Evolutionary conservation across 2,113 vertebrate species (phyloP).

Genomic region (Erythrocebus patas): DNA sequence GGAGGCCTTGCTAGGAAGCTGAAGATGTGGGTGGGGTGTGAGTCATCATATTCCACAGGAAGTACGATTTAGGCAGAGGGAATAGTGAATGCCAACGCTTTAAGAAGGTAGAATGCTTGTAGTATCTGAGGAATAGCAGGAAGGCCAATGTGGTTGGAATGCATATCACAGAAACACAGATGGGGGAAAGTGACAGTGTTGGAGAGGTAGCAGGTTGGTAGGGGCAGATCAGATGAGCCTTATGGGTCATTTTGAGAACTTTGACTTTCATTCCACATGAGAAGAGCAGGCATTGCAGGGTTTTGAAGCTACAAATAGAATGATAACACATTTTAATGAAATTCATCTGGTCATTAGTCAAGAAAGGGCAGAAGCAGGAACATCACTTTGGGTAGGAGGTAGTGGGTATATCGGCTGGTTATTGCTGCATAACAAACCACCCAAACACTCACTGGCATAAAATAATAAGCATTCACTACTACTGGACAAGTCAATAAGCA

Average conservation of each 20-base stretch:
- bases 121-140: too few relatives aligned
- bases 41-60: rapidly evolving
- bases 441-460: neutral
- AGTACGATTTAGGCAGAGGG: rapidly evolving
- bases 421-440: neutral
- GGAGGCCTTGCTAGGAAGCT: neutral
- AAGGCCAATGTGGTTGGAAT: rapidly evolving
- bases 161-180: neutral
- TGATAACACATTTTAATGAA: neutral
- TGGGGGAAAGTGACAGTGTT: neutral
- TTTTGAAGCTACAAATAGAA: neutral
- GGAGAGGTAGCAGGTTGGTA: rapidly evolving
- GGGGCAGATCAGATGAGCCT: neutral
- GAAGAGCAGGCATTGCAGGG: rapidly evolving
- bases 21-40: neutral
- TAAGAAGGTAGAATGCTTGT: rapidly evolving
- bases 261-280: neutral
- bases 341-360: neutral
- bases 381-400: rapidly evolving
- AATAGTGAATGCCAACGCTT: too few relatives aligned
- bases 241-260: neutral
- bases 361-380: neutral
- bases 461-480: too few relatives aligned
- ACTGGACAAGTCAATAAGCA: neutral
- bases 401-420: neutral